A percentile compares a stretch with the other conserved stretches of the same genome.
Conservation (phyloP, 2,888 invertebrate genomes). For the Nemurella pictetii region DNA sequence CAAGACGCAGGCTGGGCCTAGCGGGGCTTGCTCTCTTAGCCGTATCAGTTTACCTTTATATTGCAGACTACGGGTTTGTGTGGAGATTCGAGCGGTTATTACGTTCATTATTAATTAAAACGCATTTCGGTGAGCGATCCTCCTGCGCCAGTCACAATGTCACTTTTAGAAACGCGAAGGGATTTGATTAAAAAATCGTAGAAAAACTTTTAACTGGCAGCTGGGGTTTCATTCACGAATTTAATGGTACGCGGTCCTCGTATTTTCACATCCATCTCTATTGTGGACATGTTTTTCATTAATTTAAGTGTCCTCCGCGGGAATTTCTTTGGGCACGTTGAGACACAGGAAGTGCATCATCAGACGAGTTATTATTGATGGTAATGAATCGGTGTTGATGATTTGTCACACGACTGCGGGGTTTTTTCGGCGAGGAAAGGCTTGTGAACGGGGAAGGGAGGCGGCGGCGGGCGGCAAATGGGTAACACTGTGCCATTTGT, state of each 20-base stretch:
- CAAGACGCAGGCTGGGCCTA: not conserved
- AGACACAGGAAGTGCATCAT: not conserved
- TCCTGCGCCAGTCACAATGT: too few species aligned
- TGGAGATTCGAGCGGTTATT: not conserved
- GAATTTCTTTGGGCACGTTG: not conserved
- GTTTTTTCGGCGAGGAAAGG: not conserved
- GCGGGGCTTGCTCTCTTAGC: not conserved
- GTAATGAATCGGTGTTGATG: constrained; percentile 23
- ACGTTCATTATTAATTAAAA: not conserved
- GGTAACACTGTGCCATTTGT: constrained; percentile 11
- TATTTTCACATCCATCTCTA: not conserved
- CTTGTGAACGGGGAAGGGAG: not conserved
- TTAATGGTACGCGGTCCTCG: not conserved
- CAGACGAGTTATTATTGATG: constrained; percentile 8
- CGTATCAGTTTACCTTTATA: not conserved
- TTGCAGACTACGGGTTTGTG: not conserved
- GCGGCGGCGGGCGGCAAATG: not conserved
- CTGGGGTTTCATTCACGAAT: not conserved
- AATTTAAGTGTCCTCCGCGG: not conserved
- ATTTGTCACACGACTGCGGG: constrained; percentile 14
- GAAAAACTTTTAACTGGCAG: not conserved
- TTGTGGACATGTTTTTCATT: not conserved
- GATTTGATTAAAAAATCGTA: not conserved
- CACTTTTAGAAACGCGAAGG: not conserved
- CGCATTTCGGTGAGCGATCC: not conserved